Evolutionary conservation across 2,888 invertebrate species (phyloP), one percentile per base, ranked within the genome.

Genomic region (Tanytarsus gracilentus): DNA sequence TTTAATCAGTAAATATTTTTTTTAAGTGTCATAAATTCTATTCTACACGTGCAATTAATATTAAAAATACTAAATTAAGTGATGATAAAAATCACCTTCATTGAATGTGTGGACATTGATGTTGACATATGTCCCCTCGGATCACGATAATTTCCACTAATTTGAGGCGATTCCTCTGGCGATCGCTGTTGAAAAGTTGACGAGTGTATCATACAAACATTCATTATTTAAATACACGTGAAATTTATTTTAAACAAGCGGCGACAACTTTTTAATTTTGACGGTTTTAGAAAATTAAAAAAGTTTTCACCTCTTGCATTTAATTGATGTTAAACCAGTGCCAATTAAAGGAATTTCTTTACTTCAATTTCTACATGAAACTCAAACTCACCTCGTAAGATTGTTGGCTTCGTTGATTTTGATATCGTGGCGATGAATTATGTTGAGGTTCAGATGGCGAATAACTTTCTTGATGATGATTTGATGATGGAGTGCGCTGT

Each of bases 31-130:
- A n/a, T 36, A 6, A n/a, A 6, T 14, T 3, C n/a, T 4, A 36
- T 14, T 6, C 2, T 11, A 36, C 16, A 16, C 16, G 51, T 11
- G 18, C 11, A 27, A 18, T 21, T 11, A 26, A 14, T 18, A 7
- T 25, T 16, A 50, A 25, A 9, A 26, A 50, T 8, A 33, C 21
- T 33, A 26, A 21, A 6, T 25, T 4, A 27, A 50, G 14, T 25
- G 11, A 8, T 18, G 6, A 18, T 30, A 21, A 18, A 51, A 21
- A 9, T 21, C 74, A 85, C 85, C 84, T 85, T 85, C 69, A 85
- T 83, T 66, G 82, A 84, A 69, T 82, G 84, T 66, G 83, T 78
- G 63, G 85, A 85, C 68, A 81, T 80, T 68, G 84, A 85, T 70
- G 82, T 83, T 61, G 82, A 79, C 66, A 85, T 74, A 65, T 72